A percentile compares a stretch with the other conserved stretches of the same genome.
Conservation (phyloP, 2,888 invertebrate genomes). For the Agyllia agylla region DNA sequence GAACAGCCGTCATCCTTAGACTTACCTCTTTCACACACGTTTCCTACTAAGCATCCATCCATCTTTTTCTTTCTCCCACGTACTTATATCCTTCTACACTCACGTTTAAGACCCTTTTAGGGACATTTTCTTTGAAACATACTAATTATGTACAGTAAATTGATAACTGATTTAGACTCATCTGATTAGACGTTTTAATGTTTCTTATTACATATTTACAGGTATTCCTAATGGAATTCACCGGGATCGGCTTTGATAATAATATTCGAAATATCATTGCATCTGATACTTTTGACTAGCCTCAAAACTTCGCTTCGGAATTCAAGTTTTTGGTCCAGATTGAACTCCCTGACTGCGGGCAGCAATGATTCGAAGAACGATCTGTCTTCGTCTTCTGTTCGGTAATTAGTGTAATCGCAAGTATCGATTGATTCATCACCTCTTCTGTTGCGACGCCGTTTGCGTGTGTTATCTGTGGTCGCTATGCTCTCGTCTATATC, state of each 20-base stretch:
- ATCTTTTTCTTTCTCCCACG: no score
- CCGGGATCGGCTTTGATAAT: neutral
- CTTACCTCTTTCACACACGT: no score
- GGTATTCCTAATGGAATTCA: neutral
- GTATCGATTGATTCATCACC: neutral
- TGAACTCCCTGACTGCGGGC: slow-evolving; percentile 84
- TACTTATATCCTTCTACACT: no score
- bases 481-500: neutral
- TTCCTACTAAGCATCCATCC: no score
- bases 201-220: neutral
- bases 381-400: slow-evolving; percentile 84
- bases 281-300: slow-evolving; percentile 83
- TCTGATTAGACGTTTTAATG: no score
- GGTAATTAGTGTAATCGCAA: slow-evolving; percentile 15
- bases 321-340: slow-evolving; percentile 85
- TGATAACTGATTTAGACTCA: no score
- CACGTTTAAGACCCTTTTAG: no score
- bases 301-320: slow-evolving; percentile 84
- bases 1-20: no score
- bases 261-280: slow-evolving; percentile 43
- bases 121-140: no score
- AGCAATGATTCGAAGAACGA: slow-evolving; percentile 86
- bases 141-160: no score
- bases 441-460: slow-evolving; percentile 79
- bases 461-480: slow-evolving; percentile 28